phyloP scores from a whole-genome alignment of 2,113 vertebrate genomes.

The Pteropus alecto region DNA sequence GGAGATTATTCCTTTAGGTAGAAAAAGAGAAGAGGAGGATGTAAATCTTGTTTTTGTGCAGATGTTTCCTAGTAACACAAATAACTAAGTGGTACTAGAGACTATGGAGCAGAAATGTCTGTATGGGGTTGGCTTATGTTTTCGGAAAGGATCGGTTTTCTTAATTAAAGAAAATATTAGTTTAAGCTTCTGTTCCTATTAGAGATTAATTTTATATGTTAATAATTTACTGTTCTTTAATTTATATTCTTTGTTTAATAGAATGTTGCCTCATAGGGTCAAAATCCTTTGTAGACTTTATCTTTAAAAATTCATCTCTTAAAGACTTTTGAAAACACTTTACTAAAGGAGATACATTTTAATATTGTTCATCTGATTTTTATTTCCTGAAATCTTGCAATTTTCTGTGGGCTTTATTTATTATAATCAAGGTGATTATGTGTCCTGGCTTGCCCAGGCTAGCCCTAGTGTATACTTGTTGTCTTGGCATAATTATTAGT shows the following conservation, averaged over 20 bases:
- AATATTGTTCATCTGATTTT: neutral
- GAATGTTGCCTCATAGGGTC: neutral
- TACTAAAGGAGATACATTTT: neutral
- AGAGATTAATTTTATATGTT: neutral
- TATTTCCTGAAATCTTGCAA: neutral
- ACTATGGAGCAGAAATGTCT: neutral
- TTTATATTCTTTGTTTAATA: neutral
- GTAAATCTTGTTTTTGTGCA: slow-evolving; percentile 28
- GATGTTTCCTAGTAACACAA: slow-evolving; percentile 29
- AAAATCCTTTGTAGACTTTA: neutral
- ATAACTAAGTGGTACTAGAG: neutral
- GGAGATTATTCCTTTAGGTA: slow-evolving; percentile 48
- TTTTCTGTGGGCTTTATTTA: neutral
- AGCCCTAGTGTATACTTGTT: neutral
- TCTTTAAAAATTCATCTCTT: neutral
- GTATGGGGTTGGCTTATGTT: neutral
- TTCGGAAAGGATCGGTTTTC: neutral
- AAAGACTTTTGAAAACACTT: neutral
- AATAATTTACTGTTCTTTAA: neutral
- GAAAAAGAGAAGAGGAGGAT: neutral
- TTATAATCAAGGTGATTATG: neutral
- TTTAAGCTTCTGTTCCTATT: neutral
- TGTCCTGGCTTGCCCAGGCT: neutral
- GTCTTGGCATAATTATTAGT: neutral
- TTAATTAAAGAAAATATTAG: neutral